A percentile compares a stretch with the other conserved stretches of the same genome.
phyloP scores from a whole-genome alignment of 2,797 vertebrate genomes.

The Oreochromis mossambicus region DNA sequence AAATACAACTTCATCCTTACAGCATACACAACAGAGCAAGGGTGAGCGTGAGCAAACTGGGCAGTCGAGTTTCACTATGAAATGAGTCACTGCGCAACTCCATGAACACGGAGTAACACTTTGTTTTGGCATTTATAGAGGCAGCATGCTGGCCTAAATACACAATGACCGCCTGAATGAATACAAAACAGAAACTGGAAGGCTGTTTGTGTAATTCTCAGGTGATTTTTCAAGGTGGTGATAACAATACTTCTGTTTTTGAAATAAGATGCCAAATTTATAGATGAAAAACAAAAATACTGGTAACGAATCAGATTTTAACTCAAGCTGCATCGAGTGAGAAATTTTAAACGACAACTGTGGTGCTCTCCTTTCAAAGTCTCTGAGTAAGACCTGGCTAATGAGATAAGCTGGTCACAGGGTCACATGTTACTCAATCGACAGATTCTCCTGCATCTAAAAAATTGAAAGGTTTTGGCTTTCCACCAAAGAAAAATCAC shows the following conservation, averaged over 20 bases:
- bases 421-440: conserved; percentile 22
- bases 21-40: neutral
- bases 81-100: conserved; percentile 44
- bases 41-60: conserved; percentile 41
- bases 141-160: neutral
- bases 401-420: conserved; percentile 18
- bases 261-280: neutral
- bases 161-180: neutral
- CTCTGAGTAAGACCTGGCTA: conserved; percentile 33
- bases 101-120: neutral
- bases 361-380: conserved; percentile 26
- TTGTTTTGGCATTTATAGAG: neutral
- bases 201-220: neutral
- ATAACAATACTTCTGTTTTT: neutral
- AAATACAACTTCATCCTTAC: conserved; percentile 48
- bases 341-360: neutral
- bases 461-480: neutral
- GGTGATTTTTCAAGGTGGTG: neutral
- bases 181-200: conserved; percentile 22
- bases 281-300: neutral
- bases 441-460: neutral
- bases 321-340: neutral
- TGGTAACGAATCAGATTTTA: neutral
- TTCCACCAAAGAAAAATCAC: neutral
- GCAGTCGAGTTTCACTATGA: conserved; percentile 47